phyloP scores from a whole-genome alignment of 2,113 vertebrate species.

The Pycnonotus jocosus region DNA sequence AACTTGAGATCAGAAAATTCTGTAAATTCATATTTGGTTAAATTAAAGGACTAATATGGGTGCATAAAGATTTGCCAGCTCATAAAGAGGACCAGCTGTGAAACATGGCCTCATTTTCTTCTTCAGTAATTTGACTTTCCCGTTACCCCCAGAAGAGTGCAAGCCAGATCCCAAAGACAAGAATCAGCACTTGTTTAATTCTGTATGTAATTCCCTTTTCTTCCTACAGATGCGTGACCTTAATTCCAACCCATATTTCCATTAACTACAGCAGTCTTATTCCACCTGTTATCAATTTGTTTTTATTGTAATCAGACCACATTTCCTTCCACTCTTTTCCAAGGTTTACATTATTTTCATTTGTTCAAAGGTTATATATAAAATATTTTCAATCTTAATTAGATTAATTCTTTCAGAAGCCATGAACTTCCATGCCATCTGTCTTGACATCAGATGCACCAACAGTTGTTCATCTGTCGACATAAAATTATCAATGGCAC shows the following conservation, averaged over 20 bases:
- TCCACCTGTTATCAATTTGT: not conserved
- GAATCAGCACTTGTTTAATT: not conserved
- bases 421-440: not conserved
- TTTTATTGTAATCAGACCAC: not conserved
- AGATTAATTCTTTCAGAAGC: not conserved
- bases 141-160: not conserved
- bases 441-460: not conserved
- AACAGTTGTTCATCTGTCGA: not conserved
- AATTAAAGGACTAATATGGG: not conserved
- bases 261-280: not conserved
- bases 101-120: slow-evolving; percentile 1
- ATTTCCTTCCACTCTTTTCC: not conserved
- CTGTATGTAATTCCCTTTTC: not conserved
- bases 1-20: not conserved
- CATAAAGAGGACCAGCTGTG: slow-evolving; percentile 29
- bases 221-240: not conserved
- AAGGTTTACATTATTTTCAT: not conserved
- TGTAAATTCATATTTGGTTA: not conserved
- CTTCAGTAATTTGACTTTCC: not conserved
- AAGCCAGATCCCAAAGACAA: not conserved
- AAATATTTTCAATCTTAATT: not conserved
- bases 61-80: not conserved
- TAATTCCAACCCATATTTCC: not conserved
- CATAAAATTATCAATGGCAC: not conserved
- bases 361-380: not conserved